phyloP scores from a whole-genome alignment of 1,140 invertebrate species.

The Zaprionus ornatus region DNA sequence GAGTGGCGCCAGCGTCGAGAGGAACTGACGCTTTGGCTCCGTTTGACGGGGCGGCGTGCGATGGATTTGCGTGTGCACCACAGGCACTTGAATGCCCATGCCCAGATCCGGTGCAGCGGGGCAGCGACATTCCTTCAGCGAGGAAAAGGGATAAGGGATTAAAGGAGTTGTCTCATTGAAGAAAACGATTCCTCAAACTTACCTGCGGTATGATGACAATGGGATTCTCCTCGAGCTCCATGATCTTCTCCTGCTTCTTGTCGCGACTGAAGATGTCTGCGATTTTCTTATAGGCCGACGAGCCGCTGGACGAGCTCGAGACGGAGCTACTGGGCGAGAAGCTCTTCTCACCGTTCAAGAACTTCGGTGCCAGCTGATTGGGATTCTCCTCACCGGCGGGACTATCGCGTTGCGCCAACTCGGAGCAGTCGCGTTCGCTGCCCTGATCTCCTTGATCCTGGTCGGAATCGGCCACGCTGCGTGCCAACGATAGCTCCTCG shows the following conservation, averaged over 20 bases:
- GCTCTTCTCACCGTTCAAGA: slow-evolving; percentile 84
- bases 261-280: slow-evolving; percentile 88
- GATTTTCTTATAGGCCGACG: slow-evolving; percentile 88
- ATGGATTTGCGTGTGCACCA: slow-evolving; percentile 79
- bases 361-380: slow-evolving; percentile 77
- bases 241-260: slow-evolving; percentile 84
- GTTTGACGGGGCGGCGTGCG: slow-evolving; percentile 79
- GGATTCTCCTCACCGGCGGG: slow-evolving; percentile 85
- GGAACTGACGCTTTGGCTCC: slow-evolving; percentile 88
- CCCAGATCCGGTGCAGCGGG: slow-evolving; percentile 86
- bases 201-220: slow-evolving; percentile 84
- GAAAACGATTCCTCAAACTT: not conserved
- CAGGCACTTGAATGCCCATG: slow-evolving; percentile 84
- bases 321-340: slow-evolving; percentile 86
- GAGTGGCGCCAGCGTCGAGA: slow-evolving; percentile 89
- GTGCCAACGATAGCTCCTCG: slow-evolving; percentile 58
- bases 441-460: slow-evolving; percentile 33
- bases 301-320: slow-evolving; percentile 85
- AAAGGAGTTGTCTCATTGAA: not conserved
- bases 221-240: slow-evolving; percentile 83
- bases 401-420: slow-evolving; percentile 84
- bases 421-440: slow-evolving; percentile 50
- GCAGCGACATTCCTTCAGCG: slow-evolving; percentile 74
- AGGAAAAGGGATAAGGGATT: not conserved
- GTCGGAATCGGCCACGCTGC: slow-evolving; percentile 54